Percentiles rank a stretch among this genome's conserved stretches.
phyloP scores from a whole-genome alignment of 2,113 vertebrate species.

The Ptilorrhoa leucosticta region DNA sequence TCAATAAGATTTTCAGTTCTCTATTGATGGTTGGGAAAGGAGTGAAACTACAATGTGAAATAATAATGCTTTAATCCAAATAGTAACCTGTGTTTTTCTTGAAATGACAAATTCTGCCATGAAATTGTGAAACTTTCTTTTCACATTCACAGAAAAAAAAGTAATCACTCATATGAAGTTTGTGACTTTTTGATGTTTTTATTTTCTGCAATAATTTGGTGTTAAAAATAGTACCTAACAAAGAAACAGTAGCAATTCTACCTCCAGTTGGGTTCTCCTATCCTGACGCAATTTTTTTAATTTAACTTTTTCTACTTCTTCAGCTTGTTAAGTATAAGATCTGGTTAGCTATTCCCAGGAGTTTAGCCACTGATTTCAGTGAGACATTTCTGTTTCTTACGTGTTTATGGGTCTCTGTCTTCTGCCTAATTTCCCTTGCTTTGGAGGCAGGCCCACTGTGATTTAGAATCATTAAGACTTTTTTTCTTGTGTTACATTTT shows the following conservation, averaged over 20 bases:
- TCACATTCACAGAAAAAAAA: background rate
- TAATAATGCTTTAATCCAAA: background rate
- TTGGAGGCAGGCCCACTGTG: background rate
- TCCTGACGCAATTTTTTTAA: background rate
- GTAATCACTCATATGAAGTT: background rate
- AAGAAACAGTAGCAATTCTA: background rate
- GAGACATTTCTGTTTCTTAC: background rate
- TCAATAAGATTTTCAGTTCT: background rate
- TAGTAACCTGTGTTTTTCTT: background rate
- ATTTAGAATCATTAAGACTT: background rate
- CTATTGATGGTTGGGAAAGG: background rate
- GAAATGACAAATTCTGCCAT: background rate
- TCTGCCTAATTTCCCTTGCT: background rate
- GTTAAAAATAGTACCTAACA: background rate
- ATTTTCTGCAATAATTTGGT: background rate
- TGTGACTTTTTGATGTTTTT: background rate
- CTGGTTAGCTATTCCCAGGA: background rate
- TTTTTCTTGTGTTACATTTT: background rate
- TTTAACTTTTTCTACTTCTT: background rate
- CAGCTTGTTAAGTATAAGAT: fast-evolving
- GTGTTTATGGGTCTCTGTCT: background rate
- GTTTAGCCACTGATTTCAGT: background rate
- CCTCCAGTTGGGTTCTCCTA: background rate
- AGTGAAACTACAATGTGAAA: background rate
- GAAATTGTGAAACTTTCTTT: background rate